A percentile compares a stretch with the other conserved stretches of the same genome.
phyloP scores from a whole-genome alignment of 2,888 invertebrate genomes.

The Desoria tigrina region DNA sequence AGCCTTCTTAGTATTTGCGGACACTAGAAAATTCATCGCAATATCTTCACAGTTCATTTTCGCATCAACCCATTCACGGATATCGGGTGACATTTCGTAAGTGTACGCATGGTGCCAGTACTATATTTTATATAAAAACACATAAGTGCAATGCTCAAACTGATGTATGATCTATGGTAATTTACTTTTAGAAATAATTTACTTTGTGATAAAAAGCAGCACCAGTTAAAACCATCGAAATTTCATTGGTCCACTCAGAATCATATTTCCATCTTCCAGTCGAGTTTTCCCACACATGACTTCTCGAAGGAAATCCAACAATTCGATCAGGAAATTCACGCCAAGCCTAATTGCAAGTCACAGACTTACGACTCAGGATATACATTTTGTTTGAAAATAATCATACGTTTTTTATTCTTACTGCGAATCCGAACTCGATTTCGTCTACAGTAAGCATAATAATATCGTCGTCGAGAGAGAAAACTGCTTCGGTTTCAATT shows the following conservation, averaged over 20 bases:
- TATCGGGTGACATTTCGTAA: slow-evolving; percentile 78
- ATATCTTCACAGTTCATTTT: slow-evolving; percentile 98
- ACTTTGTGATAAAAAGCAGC: slow-evolving; percentile 93
- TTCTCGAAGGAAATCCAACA: slow-evolving; percentile 92
- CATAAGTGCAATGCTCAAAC: too few relatives aligned
- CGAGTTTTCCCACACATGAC: slow-evolving; percentile 89
- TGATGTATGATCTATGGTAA: too few relatives aligned
- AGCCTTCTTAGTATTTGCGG: slow-evolving; percentile 88
- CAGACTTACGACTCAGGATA: too few relatives aligned
- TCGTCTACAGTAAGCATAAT: slow-evolving; percentile 69
- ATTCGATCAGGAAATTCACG: slow-evolving; percentile 93
- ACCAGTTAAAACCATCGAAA: slow-evolving; percentile 93
- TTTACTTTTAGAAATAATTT: background rate
- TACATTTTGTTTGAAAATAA: background rate
- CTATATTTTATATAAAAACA: slow-evolving; percentile 58
- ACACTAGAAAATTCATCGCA: slow-evolving; percentile 95
- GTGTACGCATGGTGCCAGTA: slow-evolving; percentile 95
- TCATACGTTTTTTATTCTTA: slow-evolving; percentile 55
- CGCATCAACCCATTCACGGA: slow-evolving; percentile 87
- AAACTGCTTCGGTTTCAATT: slow-evolving; percentile 92
- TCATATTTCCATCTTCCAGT: slow-evolving; percentile 88
- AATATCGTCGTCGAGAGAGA: slow-evolving; percentile 80
- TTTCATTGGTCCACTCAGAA: slow-evolving; percentile 95
- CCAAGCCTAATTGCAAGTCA: too few relatives aligned
- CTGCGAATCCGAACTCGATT: slow-evolving; percentile 86